Conservation (phyloP, 2,797 vertebrate genomes). For the Orientallactaga sibirica region DNA sequence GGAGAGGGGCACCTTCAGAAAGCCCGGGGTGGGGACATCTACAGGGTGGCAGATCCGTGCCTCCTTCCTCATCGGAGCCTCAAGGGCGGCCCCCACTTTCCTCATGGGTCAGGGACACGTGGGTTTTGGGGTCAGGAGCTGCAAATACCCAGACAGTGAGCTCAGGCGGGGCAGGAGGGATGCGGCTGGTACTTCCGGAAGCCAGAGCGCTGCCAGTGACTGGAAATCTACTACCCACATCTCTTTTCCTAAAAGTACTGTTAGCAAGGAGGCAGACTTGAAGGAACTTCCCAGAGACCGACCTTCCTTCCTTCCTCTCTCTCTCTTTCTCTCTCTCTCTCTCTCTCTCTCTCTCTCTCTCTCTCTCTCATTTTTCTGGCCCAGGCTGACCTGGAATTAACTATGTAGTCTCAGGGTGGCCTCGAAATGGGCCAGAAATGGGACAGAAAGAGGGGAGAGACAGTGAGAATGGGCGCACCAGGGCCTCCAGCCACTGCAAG, state of each 20-base stretch:
- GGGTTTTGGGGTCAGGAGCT: conserved; percentile 61
- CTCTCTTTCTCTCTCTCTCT: too few relatives aligned
- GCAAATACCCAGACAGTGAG: conserved; percentile 76
- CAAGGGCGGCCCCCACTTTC: neutral
- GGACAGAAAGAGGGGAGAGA: too few relatives aligned
- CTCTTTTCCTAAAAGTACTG: neutral
- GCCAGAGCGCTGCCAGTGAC: neutral
- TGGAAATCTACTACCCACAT: neutral
- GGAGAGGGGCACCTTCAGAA: neutral
- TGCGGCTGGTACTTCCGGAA: conserved; percentile 45
- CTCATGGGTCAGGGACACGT: neutral
- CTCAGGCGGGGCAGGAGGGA: conserved; percentile 59
- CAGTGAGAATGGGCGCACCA: too few relatives aligned
- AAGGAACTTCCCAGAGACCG: neutral
- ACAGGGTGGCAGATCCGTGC: neutral
- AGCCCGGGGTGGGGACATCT: neutral
- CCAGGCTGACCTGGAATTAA: too few relatives aligned
- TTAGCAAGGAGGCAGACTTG: neutral
- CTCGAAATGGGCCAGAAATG: too few relatives aligned
- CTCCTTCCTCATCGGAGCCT: neutral
- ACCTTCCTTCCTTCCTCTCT: too few relatives aligned
- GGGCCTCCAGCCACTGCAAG: too few relatives aligned
- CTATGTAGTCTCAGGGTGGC: too few relatives aligned
- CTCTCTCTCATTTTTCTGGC: too few relatives aligned
- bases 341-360: too few relatives aligned